Percentiles rank a stretch among this genome's conserved stretches.
Conservation (phyloP, 2,888 invertebrate species). For the Pristionchus maxplancki region DNA sequence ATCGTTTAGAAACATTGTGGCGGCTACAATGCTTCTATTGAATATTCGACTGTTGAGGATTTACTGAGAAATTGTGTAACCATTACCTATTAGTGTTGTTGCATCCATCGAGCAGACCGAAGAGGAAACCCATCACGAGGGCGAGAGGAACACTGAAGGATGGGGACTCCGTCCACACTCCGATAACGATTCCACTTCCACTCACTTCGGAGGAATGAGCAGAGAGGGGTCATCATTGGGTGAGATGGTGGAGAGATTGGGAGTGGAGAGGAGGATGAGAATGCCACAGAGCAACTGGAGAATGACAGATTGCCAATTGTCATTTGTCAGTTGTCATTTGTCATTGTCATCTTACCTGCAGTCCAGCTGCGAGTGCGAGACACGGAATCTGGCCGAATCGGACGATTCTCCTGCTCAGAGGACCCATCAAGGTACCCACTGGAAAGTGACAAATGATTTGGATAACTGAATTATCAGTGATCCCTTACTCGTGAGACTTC, state of each 20-base stretch:
- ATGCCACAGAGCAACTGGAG: not conserved
- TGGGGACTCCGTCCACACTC: no score
- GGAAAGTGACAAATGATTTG: no score
- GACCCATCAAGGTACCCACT: conserved; percentile 24
- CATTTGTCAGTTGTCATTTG: no score
- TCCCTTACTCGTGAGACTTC: conserved; percentile 22
- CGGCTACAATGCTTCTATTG: no score
- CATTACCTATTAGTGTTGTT: conserved; percentile 59
- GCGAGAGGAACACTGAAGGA: conserved; percentile 57
- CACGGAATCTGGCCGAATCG: conserved; percentile 46
- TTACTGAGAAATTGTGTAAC: not conserved
- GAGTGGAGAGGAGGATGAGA: conserved; percentile 36
- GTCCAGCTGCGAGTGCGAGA: not conserved
- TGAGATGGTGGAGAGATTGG: not conserved
- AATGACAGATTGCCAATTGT: not conserved
- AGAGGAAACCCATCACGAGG: conserved; percentile 60
- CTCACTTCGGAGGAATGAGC: conserved; percentile 13
- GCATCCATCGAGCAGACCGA: conserved; percentile 63
- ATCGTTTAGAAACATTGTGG: no score
- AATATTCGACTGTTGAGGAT: no score
- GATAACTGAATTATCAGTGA: no score
- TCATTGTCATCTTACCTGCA: not conserved
- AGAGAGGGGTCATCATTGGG: conserved; percentile 32
- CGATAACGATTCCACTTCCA: not conserved
- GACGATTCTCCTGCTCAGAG: conserved; percentile 29